These are phyloP conservation scores for Sarcophilus harrisii DNA, from an alignment of 2,797 vertebrate genomes.

Conservation along the genomic window DNA sequence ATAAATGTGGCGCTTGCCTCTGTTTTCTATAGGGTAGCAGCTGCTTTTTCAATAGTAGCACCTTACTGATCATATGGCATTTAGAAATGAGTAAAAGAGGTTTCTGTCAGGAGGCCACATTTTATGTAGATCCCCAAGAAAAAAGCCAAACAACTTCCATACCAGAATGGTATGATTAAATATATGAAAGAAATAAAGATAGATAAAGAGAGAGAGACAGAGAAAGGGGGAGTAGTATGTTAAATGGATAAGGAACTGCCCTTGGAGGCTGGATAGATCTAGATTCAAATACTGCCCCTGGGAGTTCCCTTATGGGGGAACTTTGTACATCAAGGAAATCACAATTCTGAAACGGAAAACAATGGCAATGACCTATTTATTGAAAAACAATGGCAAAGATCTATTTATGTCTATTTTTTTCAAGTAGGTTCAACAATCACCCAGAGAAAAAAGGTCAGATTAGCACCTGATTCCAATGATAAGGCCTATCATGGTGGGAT, in stretches of 20 bases:
- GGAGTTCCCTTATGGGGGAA: not conserved
- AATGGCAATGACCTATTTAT: not conserved
- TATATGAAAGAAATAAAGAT: slow-evolving; percentile 32
- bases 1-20: slow-evolving; percentile 38
- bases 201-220: not conserved
- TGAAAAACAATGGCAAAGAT: not conserved
- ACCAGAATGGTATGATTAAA: slow-evolving; percentile 19
- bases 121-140: slow-evolving; percentile 56
- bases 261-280: not conserved
- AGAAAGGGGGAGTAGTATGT: not conserved
- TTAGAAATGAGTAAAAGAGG: slow-evolving; percentile 55
- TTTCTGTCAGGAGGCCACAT: slow-evolving; percentile 66
- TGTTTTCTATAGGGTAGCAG: slow-evolving; percentile 64
- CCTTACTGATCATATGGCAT: slow-evolving; percentile 63
- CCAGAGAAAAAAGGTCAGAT: not conserved
- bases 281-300: not conserved
- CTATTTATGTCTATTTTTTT: not conserved
- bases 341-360: not conserved
- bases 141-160: slow-evolving; percentile 40
- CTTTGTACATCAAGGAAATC: not conserved
- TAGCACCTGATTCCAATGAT: not conserved
- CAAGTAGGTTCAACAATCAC: not conserved
- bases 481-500: not conserved
- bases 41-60: slow-evolving; percentile 32
- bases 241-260: not conserved